Evolutionary conservation across 2,888 invertebrate species (phyloP), one percentile per base, ranked within the genome.

Genomic region (Dryobotodes eremita): DNA sequence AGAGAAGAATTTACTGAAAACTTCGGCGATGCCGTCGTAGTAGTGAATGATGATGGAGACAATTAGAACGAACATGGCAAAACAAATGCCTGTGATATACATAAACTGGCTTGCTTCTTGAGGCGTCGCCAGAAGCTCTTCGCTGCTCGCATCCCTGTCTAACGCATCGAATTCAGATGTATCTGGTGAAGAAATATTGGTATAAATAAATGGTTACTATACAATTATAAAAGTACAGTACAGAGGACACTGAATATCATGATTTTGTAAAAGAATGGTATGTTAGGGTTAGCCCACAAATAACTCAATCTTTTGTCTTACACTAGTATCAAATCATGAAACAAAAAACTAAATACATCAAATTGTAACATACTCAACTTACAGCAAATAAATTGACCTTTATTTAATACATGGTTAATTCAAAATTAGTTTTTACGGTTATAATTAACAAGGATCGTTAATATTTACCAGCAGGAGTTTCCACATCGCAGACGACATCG

Each of bases 401-500:
- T 15, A 31, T 68, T 4, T 50, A 68, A 50, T 68, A 48, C 20
- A 5, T 66, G 36, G 7, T 15, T 17, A 26, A 26, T 17, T 46
- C 6, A 65, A 17, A 48, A 50, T 31, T 26, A 68, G 20, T 42
- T 4, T 42, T 42, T 42, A 42, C 42, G 42, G 42, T 42, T 42
- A 42, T 5, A 42, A 7, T 42, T 42, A 50, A 20, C 20, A 50
- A 46, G 15, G 66, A 55, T 6, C 2, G 23, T 42, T 5, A 70
- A 78, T 68, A 76, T 77, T 92, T 93, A 98, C 98, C 98, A 87
- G 98, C 98, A 91, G 98, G 98, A 2, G 98, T 97, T 94, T 99
- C 99, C 48, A 98, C 96, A 88, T 98, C 98, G 84, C 98, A 97
- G 69, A 98, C 97, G 20, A 98, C 97, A 88, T 98, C 97, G 13